Base-by-base conservation (phyloP, 2,888 invertebrate species). In the Glyphotaelius pellucidus region DNA sequence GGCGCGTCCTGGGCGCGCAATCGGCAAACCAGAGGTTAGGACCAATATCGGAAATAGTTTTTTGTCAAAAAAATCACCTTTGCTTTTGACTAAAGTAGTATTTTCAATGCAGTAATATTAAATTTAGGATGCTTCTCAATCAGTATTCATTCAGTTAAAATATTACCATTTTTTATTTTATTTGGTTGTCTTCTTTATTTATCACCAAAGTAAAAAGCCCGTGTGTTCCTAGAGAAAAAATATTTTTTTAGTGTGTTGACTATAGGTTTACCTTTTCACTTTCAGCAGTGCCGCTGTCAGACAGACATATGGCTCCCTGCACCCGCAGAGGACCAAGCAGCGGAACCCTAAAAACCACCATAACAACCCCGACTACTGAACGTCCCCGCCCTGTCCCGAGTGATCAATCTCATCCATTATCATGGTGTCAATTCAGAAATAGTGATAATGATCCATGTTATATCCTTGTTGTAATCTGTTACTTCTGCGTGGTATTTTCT, bases 281-380 rank as follows among this genome's bases (percentile, higher is more conserved):
- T 38, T 30, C 35, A 88, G 67, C 67, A 88, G 94, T 86, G 95
- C 95, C 11, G 94, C 94, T 81, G 95, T 96, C 1, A 96, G 96
- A 94, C 95, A 96, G 92, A 94, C 96, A 92, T 96, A 96, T 94
- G 94, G 95, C 93, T 94, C 95, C 19, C 93, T 95, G n/a, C 96
- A 95, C 91, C 96, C 96, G 4, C 95, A 95, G 93, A 95, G 96
- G 1, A 95, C 95, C 92, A 94, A 95, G 85, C 95, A 95, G 94
- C 94, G 94, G 52, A 94, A 94, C 79, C 91, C 93, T 91, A 92
- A 94, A 93, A 93, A 86, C 91, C 93, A 93, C 87, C 91, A 93
- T 92, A 92, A 67, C 67, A 80, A 90, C 79, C 91, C 90, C 31
- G 93, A 93, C n/a, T 93, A 93, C 89, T 93, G 88, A 93, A 86